A percentile compares a stretch with the other conserved stretches of the same genome.
Conservation (phyloP, 2,797 vertebrate genomes). For the Phataginus tetradactyla region DNA sequence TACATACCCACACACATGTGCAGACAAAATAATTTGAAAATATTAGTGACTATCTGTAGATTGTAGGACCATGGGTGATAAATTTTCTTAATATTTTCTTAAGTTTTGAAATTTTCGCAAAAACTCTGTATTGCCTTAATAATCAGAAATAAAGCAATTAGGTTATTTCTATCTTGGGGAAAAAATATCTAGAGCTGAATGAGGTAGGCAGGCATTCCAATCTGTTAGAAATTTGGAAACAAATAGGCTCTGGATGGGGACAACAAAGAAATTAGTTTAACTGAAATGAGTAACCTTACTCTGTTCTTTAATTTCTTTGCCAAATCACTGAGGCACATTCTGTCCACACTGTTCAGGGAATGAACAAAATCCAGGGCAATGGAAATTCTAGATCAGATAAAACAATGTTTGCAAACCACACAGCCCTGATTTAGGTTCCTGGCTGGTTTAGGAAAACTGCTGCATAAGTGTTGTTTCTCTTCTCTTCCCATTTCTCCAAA, state of each 20-base stretch:
- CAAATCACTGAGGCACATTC: background rate
- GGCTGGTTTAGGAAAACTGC: background rate
- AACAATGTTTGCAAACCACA: background rate
- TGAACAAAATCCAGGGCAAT: background rate
- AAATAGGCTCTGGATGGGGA: background rate
- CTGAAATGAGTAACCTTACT: background rate
- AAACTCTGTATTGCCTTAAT: background rate
- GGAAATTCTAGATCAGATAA: background rate
- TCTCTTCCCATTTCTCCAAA: background rate
- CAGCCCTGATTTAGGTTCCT: background rate
- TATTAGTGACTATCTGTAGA: background rate
- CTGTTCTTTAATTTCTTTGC: background rate
- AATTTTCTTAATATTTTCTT: background rate
- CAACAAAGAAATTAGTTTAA: background rate
- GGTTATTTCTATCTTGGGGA: slow-evolving; percentile 16
- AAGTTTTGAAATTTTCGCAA: background rate
- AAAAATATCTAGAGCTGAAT: background rate
- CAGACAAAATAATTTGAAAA: background rate
- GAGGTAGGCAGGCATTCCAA: background rate
- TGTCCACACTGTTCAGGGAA: background rate
- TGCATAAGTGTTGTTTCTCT: background rate
- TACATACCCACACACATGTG: background rate
- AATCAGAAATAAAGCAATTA: background rate
- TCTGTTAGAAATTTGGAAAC: slow-evolving; percentile 6
- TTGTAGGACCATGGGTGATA: background rate